These are phyloP conservation scores for Spea bombifrons DNA, from an alignment of 2,113 vertebrate genomes.

Conservation along the genomic window DNA sequence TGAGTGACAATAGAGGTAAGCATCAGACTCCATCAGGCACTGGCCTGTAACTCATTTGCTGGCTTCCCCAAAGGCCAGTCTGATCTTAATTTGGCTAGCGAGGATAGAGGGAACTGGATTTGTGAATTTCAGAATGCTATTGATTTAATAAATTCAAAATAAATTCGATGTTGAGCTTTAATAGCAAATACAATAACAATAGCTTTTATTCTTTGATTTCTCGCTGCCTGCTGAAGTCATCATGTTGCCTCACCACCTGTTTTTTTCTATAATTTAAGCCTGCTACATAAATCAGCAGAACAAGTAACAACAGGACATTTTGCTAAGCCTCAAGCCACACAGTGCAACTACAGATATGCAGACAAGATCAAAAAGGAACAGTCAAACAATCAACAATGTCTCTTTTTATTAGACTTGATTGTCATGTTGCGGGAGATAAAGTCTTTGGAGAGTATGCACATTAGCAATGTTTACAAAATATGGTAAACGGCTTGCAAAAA, in stretches of 20 bases:
- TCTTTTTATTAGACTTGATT: constrained; percentile 29
- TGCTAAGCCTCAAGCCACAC: constrained; percentile 21
- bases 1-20: too few species aligned
- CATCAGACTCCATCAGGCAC: too few species aligned
- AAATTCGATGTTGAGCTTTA: constrained; percentile 8
- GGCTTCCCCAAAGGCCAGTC: too few species aligned
- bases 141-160: constrained; percentile 3
- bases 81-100: too few species aligned
- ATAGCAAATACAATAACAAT: constrained; percentile 21
- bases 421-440: constrained; percentile 11
- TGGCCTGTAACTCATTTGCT: too few species aligned
- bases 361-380: constrained; percentile 26
- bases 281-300: constrained; percentile 29
- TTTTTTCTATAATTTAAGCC: constrained; percentile 26
- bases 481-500: background rate
- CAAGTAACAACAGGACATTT: constrained; percentile 34
- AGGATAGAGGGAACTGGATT: background rate
- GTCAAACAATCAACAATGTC: constrained; percentile 33
- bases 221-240: constrained; percentile 26
- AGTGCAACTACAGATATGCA: constrained; percentile 25
- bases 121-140: background rate
- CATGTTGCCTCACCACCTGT: constrained; percentile 33
- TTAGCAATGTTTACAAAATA: constrained; percentile 3
- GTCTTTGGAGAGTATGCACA: background rate
- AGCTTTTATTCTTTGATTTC: constrained; percentile 17